These are phyloP conservation scores for Rhamphomyia laevipes DNA, from an alignment of 2,888 invertebrate genomes.

Conservation along the genomic window DNA sequence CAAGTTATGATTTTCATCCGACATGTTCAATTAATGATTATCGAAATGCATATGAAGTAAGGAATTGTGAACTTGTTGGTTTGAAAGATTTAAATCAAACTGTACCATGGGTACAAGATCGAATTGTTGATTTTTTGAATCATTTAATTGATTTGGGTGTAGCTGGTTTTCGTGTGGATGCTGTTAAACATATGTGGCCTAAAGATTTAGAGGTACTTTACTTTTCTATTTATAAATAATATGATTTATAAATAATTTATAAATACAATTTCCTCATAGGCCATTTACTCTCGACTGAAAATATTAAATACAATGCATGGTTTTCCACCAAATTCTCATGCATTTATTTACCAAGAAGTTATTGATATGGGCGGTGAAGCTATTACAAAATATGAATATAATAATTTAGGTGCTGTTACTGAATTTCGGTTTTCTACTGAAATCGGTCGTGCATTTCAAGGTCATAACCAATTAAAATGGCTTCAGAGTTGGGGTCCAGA, in stretches of 20 bases:
- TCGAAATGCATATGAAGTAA: slow-evolving; percentile 48
- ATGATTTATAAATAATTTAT: too few relatives aligned
- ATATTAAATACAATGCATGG: slow-evolving; percentile 52
- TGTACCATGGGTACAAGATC: slow-evolving; percentile 25
- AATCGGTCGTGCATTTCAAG: slow-evolving; percentile 44
- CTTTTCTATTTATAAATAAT: too few relatives aligned
- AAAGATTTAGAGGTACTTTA: slow-evolving; percentile 46
- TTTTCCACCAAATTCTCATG: slow-evolving; percentile 48
- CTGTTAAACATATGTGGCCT: slow-evolving; percentile 75
- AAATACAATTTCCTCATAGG: slow-evolving; percentile 38
- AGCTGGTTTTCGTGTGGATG: slow-evolving; percentile 75
- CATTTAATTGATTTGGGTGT: slow-evolving; percentile 51
- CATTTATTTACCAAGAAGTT: slow-evolving; percentile 65
- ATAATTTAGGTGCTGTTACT: slow-evolving; percentile 52
- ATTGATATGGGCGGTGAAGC: slow-evolving; percentile 51
- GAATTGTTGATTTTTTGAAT: slow-evolving; percentile 26
- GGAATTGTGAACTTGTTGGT: slow-evolving; percentile 60
- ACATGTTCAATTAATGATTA: slow-evolving; percentile 55
- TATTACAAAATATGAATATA: slow-evolving; percentile 42
- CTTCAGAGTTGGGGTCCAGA: slow-evolving; percentile 51
- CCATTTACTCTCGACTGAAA: slow-evolving; percentile 43
- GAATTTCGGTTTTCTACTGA: slow-evolving; percentile 49
- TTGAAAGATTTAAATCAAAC: slow-evolving; percentile 68
- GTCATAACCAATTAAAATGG: slow-evolving; percentile 51
- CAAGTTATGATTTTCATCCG: slow-evolving; percentile 54